phyloP scores from a whole-genome alignment of 2,113 vertebrate genomes.

The Pampusana beccarii region DNA sequence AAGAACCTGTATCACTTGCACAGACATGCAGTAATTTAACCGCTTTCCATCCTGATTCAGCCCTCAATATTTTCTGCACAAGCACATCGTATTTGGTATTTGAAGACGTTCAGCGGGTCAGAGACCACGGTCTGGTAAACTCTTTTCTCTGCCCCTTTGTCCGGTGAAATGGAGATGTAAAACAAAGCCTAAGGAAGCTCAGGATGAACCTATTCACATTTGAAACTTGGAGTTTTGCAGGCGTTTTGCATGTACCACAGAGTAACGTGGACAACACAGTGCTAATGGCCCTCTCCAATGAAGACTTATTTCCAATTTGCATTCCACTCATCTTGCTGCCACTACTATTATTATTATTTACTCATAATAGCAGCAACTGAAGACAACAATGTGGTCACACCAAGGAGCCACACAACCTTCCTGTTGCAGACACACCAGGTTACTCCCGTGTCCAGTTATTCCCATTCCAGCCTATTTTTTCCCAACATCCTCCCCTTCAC shows the following conservation, averaged over 20 bases:
- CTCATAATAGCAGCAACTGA: not conserved
- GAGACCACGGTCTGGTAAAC: not conserved
- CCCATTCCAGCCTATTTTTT: not conserved
- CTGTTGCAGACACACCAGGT: not conserved
- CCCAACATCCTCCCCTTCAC: not conserved
- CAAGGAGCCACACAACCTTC: not conserved
- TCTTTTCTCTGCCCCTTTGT: not conserved
- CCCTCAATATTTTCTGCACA: not conserved
- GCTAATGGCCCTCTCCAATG: fast-evolving
- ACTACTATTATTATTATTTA: fast-evolving
- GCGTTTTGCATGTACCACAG: not conserved
- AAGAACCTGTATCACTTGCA: not conserved
- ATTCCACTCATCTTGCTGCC: not conserved
- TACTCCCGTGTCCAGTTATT: not conserved
- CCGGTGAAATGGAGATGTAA: fast-evolving
- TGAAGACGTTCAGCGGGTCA: not conserved
- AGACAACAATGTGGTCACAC: not conserved
- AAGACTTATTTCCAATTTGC: not conserved
- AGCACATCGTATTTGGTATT: not conserved
- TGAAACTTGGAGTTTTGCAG: not conserved
- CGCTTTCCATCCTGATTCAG: not conserved
- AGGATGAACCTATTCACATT: fast-evolving
- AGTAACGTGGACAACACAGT: not conserved
- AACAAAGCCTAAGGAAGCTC: not conserved
- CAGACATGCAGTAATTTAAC: not conserved